phyloP scores from a whole-genome alignment of 2,113 vertebrate genomes.

The Myotis brandtii region DNA sequence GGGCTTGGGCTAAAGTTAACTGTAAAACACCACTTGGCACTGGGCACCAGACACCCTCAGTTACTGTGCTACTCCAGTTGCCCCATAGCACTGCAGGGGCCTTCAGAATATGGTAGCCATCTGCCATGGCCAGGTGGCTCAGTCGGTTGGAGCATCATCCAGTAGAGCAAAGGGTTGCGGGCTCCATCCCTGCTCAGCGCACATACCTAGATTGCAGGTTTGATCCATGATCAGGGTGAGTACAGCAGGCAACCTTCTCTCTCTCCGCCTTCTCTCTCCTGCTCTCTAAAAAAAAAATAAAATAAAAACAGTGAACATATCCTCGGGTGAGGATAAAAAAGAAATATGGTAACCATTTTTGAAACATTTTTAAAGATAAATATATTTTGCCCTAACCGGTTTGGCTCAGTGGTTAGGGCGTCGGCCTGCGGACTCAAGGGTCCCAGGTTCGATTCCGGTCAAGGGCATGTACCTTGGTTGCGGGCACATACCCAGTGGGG shows the following conservation, averaged over 20 bases:
- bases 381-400: not conserved
- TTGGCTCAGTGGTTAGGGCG: no score
- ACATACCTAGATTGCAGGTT: not conserved
- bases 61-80: not conserved
- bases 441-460: no score
- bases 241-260: not conserved
- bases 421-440: no score
- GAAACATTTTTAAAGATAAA: constrained; percentile 16
- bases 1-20: not conserved
- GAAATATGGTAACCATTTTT: not conserved
- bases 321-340: not conserved
- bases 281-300: no score
- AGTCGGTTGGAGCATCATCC: no score
- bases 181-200: no score
- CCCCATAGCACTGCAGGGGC: not conserved
- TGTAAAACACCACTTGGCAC: not conserved
- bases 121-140: not conserved
- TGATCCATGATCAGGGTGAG: not conserved
- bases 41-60: not conserved
- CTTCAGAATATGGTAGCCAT: not conserved
- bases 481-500: no score
- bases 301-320: no score
- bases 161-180: no score
- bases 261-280: no score
- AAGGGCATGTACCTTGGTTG: no score